phyloP scores from a whole-genome alignment of 2,113 vertebrate species.

The Phaethon lepturus region DNA sequence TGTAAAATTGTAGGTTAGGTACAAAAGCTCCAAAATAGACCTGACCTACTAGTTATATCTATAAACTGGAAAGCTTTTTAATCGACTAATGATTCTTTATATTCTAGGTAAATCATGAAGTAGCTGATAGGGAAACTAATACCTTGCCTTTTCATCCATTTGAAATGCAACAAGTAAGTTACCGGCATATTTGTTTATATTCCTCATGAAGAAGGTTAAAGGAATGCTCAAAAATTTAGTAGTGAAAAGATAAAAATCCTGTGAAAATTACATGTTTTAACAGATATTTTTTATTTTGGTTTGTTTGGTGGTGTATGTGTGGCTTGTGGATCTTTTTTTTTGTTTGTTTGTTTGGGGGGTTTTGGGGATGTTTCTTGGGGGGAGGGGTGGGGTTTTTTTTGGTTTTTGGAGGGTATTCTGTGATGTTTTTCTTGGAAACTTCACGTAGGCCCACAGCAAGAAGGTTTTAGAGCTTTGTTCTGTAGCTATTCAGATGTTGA shows the following conservation, averaged over 20 bases:
- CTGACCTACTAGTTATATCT: not conserved
- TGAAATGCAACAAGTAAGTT: slow-evolving; percentile 85
- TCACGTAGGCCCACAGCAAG: not conserved
- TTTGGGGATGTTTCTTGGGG: not conserved
- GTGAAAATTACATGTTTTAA: not conserved
- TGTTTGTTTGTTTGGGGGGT: too few species aligned
- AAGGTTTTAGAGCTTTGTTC: not conserved
- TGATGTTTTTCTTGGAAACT: not conserved
- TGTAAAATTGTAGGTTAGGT: not conserved
- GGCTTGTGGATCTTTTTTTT: not conserved
- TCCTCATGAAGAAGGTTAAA: not conserved
- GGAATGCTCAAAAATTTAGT: not conserved
- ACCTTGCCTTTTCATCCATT: slow-evolving; percentile 82
- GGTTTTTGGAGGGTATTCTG: not conserved
- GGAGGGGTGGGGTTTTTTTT: fast-evolving
- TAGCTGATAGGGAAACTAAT: slow-evolving; percentile 79
- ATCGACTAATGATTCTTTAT: not conserved
- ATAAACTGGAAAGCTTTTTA: not conserved
- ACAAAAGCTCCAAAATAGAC: not conserved
- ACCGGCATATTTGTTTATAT: not conserved
- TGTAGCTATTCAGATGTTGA: not conserved
- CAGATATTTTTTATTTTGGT: not conserved
- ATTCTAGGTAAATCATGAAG: slow-evolving; percentile 75
- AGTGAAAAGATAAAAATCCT: not conserved
- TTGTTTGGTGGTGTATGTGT: not conserved